phyloP scores from a whole-genome alignment of 2,113 vertebrate species.

The Pterocles orientalis region DNA sequence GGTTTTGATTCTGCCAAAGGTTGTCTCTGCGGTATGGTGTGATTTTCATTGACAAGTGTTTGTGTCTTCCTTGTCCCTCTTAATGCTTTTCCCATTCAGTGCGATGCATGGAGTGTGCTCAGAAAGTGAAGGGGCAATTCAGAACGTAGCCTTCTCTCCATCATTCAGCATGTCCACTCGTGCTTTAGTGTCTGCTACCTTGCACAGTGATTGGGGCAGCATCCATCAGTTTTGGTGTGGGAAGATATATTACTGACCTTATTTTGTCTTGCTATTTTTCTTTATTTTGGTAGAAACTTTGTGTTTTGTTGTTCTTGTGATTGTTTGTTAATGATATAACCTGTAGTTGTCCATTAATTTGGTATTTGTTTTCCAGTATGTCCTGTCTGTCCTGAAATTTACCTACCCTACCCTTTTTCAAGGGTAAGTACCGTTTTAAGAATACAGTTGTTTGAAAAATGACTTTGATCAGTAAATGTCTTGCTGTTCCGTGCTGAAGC shows the following conservation, averaged over 20 bases:
- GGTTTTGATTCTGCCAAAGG: background rate
- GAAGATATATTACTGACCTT: background rate
- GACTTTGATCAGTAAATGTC: background rate
- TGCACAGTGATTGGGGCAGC: background rate
- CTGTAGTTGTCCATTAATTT: constrained; percentile 43
- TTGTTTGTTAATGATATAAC: background rate
- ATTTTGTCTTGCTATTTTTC: background rate
- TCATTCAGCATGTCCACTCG: background rate
- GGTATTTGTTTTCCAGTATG: constrained; percentile 87
- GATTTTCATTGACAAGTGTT: background rate
- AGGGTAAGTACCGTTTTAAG: constrained; percentile 86
- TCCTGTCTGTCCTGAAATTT: constrained; percentile 94
- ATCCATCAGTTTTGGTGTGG: background rate
- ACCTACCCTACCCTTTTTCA: constrained; percentile 97
- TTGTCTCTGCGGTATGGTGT: background rate
- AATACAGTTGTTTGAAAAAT: background rate
- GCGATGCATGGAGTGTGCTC: background rate
- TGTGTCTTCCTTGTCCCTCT: background rate
- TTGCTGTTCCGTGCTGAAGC: background rate
- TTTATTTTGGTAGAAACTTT: background rate
- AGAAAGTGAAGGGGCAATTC: background rate
- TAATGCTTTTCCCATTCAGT: background rate
- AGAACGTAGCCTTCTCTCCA: background rate
- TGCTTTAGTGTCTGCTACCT: background rate
- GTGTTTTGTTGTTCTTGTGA: background rate